Evolutionary conservation across 2,888 invertebrate genomes (phyloP).

Genomic region (Micropterix aruncella): DNA sequence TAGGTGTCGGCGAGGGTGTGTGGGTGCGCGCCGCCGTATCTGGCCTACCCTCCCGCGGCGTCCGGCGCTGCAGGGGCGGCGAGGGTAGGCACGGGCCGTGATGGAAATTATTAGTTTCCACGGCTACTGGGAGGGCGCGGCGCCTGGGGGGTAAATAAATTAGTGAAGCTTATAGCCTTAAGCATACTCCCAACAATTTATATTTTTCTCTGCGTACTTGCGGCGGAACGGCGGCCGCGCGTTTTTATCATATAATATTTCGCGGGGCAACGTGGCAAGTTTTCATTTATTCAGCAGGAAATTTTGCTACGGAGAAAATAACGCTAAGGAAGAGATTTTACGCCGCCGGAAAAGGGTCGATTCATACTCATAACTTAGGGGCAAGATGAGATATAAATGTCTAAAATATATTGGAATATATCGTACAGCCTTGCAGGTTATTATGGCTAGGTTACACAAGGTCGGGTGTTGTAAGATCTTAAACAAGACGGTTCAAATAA

Average conservation of each 20-base stretch:
- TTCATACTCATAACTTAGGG: too few species aligned
- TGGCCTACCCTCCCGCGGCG: not conserved
- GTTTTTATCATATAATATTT: not conserved
- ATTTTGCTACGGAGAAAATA: not conserved
- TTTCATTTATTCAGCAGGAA: not conserved
- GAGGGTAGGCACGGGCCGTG: constrained; percentile 2
- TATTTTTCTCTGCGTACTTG: not conserved
- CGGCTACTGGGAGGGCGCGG: constrained; percentile 7
- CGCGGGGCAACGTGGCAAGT: not conserved
- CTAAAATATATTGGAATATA: too few species aligned
- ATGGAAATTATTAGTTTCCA: constrained; percentile 15
- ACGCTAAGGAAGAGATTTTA: not conserved
- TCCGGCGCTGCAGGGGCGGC: not conserved
- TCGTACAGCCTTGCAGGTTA: too few species aligned
- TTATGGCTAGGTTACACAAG: too few species aligned
- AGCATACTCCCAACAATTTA: not conserved
- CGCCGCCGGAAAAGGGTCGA: not conserved
- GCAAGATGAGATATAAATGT: too few species aligned
- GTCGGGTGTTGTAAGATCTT: too few species aligned
- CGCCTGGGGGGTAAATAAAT: constrained; percentile 13
- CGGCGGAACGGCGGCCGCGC: not conserved
- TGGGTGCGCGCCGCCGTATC: too few species aligned
- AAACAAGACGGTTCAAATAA: too few species aligned
- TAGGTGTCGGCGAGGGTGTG: not conserved
- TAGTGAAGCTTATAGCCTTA: constrained; percentile 8